Evolutionary conservation across 2,113 vertebrate species (phyloP), one percentile per base, ranked within the genome.

Genomic region (Irena cyanogastra): DNA sequence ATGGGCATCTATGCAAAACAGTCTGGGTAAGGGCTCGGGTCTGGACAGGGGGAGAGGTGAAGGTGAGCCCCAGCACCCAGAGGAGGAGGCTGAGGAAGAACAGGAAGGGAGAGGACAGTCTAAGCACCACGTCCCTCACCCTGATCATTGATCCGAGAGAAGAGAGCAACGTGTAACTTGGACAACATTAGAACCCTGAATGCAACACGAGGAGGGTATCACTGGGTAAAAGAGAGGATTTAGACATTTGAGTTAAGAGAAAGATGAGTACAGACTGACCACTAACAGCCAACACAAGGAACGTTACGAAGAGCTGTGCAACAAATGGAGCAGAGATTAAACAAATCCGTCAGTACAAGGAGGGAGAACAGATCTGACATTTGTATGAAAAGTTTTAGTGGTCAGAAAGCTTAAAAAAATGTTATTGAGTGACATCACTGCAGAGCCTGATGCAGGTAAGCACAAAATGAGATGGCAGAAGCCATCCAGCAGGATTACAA

Each of bases 51-150:
- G 56, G 33, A 27, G 42, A 59, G 61, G 9, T 42, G 69, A 41
- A 88, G 49, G 35, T 37, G 68, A 76, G 71, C 65, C 1, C 2
- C 53, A 68, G 70, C 16, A 59, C 10, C 33, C 0, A 1, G 20
- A 54, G 42, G 11, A 26, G 64, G 49, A 49, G 42, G 68, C 54
- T 83, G 76, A 49, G 39, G 70, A 39, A 14, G 41, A 57, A 31
- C 5, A 53, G 0, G 1, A 49, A 87, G 28, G 57, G 37, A 49
- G 30, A 79, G 17, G 8, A 45, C 14, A 42, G 28, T 16, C 17
- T 23, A 9, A 72, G 37, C 3, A 2, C 50, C 41, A 20, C 0
- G 0, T 72, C 59, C 41, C 59, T 69, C 22, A 26, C 23, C 18
- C 37, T 12, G 37, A 22, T 53, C 1, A 1, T 80, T 77, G 20